Base-by-base conservation (phyloP, 2,888 invertebrate species). In the Acanthosoma haemorrhoidale region DNA sequence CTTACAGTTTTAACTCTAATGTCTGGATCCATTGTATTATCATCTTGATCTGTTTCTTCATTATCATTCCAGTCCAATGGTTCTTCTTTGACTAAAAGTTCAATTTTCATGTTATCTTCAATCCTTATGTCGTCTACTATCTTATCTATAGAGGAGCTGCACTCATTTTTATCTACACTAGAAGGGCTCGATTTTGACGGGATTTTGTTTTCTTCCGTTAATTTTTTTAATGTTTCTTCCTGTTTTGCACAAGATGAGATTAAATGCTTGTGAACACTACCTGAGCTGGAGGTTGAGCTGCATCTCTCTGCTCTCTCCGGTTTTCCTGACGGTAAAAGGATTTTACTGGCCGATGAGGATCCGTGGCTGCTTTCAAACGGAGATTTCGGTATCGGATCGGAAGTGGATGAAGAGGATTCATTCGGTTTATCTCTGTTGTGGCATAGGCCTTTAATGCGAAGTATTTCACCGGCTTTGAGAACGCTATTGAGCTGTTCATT, bases 401-500 rank as follows among this genome's bases (percentile, higher is more conserved):
- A 5, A 29, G 38, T 15, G 21, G 29, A 58, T 31, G 59, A 58
- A 18, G 32, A 38, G 1, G 74, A 75, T 73, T 74, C 81, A 80
- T 68, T 81, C 80, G 13, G 79, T 77, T 31, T 85, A 6, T 57
- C 43, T 34, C 67, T 21, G 74, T 87, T 88, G 76, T 91, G 84
- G 85, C 91, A 92, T 1, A 92, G 81, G 0, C 92, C 92, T 60
- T 91, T 86, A 63, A 92, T 89, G 79, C 91, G 89, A 3, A 92
- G 80, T 13, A 91, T 86, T 78, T 92, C 92, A 0, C 92, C 92
- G 0, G 92, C 92, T 77, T 88, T 87, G 31, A 92, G 79, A 1
- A 92, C 92, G 73, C 87, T 89, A 75, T 90, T 91, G 71, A 92
- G 80, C 59, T 92, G 90, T 77, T 91, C 92, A 80, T 92, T 91